phyloP scores from a whole-genome alignment of 1,140 invertebrate species.

The Drosophila bifasciata region DNA sequence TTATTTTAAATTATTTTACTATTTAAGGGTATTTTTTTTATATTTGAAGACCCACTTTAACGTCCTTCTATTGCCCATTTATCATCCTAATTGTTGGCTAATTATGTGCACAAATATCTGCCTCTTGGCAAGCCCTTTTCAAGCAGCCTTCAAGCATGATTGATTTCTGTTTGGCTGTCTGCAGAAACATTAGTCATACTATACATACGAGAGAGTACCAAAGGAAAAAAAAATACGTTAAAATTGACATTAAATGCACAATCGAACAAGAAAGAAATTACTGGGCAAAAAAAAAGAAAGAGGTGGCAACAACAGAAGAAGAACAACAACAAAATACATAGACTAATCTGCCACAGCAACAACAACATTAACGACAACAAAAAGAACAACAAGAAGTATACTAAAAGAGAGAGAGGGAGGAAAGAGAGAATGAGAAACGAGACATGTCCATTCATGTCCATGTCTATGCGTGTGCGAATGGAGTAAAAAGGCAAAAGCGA shows the following conservation, averaged over 20 bases:
- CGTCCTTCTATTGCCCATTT: no score
- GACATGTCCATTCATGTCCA: conserved; percentile 9
- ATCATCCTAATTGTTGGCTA: conserved; percentile 12
- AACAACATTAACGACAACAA: conserved; percentile 3
- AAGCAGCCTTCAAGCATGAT: conserved; percentile 36
- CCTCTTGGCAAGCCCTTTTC: conserved; percentile 25
- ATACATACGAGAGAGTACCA: background rate
- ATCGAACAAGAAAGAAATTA: conserved; percentile 49
- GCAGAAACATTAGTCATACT: conserved; percentile 56
- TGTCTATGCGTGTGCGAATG: conserved; percentile 51
- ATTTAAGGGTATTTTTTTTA: no score
- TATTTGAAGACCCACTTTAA: no score
- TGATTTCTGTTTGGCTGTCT: conserved; percentile 48
- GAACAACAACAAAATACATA: conserved; percentile 26
- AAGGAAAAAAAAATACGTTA: conserved; percentile 13
- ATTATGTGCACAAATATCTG: conserved; percentile 19
- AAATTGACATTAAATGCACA: conserved; percentile 77
- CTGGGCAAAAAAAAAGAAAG: conserved; percentile 16
- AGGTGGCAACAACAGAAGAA: conserved; percentile 15
- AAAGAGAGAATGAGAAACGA: conserved; percentile 23
- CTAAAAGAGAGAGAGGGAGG: background rate
- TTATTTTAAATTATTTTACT: no score
- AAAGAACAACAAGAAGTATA: conserved; percentile 1
- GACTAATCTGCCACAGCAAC: conserved; percentile 60
- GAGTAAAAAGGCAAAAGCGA: conserved; percentile 36